Conservation (phyloP, 2,888 invertebrate genomes). For the Lepidochrysops patricia region DNA sequence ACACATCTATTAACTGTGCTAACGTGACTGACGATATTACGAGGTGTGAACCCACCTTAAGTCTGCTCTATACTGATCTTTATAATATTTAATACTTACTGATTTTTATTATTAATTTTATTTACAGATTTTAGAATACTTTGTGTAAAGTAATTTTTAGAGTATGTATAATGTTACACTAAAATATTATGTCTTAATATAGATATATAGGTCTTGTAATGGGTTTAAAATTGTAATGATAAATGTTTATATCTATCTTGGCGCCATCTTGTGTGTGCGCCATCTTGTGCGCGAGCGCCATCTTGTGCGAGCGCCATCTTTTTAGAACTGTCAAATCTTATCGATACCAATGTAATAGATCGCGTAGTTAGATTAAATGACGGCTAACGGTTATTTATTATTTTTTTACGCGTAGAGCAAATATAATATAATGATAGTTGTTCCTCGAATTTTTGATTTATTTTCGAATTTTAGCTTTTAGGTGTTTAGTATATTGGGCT, state of each 20-base stretch:
- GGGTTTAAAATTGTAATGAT: conserved; percentile 15
- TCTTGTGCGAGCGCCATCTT: conserved; percentile 1
- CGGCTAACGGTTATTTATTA: conserved; percentile 37
- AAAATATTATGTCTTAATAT: conserved; percentile 16
- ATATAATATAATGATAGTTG: conserved; percentile 34
- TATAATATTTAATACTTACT: conserved; percentile 2
- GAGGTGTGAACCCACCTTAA: not conserved
- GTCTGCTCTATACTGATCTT: conserved; percentile 1
- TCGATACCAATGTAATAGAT: conserved; percentile 14
- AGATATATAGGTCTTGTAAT: not conserved
- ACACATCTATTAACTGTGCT: not conserved
- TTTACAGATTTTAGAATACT: conserved; percentile 14
- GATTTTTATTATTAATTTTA: not conserved
- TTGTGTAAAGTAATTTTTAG: conserved; percentile 12
- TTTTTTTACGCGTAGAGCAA: conserved; percentile 32
- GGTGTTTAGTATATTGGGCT: conserved; percentile 5
- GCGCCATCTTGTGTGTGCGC: not conserved
- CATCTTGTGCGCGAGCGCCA: not conserved
- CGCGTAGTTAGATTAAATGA: conserved; percentile 27
- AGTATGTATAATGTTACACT: conserved; percentile 16
- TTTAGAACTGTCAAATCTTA: conserved; percentile 2
- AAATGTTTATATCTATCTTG: conserved; percentile 13
- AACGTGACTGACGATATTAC: not conserved
- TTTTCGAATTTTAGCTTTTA: conserved; percentile 9
- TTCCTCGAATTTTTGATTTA: conserved; percentile 30